Base-by-base conservation (phyloP, 2,888 invertebrate genomes). In the Trissolcus japonicus region DNA sequence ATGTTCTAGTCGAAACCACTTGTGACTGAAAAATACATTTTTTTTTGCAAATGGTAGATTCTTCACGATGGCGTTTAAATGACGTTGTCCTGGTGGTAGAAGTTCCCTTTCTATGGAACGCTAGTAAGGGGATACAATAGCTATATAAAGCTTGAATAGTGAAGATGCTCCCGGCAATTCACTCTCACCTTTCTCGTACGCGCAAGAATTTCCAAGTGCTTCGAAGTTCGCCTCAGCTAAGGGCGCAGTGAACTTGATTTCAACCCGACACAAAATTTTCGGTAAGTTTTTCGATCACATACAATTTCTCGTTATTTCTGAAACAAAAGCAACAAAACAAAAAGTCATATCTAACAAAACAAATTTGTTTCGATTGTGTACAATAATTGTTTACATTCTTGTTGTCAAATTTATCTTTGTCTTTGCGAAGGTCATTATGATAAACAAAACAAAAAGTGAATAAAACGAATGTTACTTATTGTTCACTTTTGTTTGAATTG, bases 141-240 rank as follows among this genome's bases (percentile, higher is more conserved):
- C 88, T 88, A 89, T 89, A 88, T 89, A 89, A 89, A 89, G 88
- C 86, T 86, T 85, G 86, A 88, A 88, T 88, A 78, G 80, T 81
- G 88, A 88, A 89, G 89, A 88, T 89, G 88, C 87, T 89, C 86
- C 84, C 84, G 86, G 88, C 85, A 89, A 88, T 89, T 89, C 89
- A 86, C 88, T 88, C 87, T 88, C 86, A 87, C 88, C 88, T 88
- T 88, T 89, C 89, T 86, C 85, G 84, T 84, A 63, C 84, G 83
- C 82, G 85, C 82, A 79, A 83, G 81, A 82, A 74, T 16, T 74
- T 80, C 48, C 80, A 75, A 79, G 67, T 76, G 61, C 69, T 78
- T 75, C 72, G 56, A 80, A 69, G 82, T 83, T 82, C 81, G 81
- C 81, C 82, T 80, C 68, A 80, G 80, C 81, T 68, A 71, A 78